These are phyloP conservation scores for Odontomyia ornata DNA, from an alignment of 2,888 invertebrate genomes.

Conservation along the genomic window DNA sequence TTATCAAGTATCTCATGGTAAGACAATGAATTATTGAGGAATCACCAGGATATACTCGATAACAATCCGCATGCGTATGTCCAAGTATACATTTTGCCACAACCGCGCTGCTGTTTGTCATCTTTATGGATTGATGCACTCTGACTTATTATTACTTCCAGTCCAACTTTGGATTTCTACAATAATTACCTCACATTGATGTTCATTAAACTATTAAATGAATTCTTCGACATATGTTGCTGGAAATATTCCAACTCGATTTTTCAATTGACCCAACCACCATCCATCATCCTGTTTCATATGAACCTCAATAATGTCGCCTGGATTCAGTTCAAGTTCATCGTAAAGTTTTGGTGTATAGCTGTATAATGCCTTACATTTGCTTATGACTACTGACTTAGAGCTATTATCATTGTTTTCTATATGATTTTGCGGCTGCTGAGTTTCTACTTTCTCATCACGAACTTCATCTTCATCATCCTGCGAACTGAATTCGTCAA, in stretches of 20 bases:
- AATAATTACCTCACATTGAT: too few relatives aligned
- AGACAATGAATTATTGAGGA: too few relatives aligned
- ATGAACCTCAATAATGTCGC: slow-evolving; percentile 87
- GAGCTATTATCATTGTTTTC: slow-evolving; percentile 32
- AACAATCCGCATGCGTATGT: too few relatives aligned
- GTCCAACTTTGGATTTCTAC: too few relatives aligned
- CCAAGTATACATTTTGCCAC: too few relatives aligned
- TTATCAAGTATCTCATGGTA: too few relatives aligned
- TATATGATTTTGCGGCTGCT: not conserved
- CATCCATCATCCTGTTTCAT: slow-evolving; percentile 93
- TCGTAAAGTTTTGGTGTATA: slow-evolving; percentile 89
- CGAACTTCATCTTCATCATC: slow-evolving; percentile 70
- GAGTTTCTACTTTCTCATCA: slow-evolving; percentile 53
- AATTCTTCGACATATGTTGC: slow-evolving; percentile 93
- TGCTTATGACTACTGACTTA: slow-evolving; percentile 66
- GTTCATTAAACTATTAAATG: slow-evolving; percentile 52
- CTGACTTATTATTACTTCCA: too few relatives aligned
- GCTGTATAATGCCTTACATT: slow-evolving; percentile 86
- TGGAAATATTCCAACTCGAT: slow-evolving; percentile 89
- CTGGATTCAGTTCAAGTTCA: slow-evolving; percentile 79
- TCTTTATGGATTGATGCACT: too few relatives aligned
- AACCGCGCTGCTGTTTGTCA: too few relatives aligned
- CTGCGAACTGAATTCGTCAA: slow-evolving; percentile 85
- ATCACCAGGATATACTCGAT: too few relatives aligned
- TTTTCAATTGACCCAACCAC: slow-evolving; percentile 92